Evolutionary conservation across 2,797 vertebrate genomes (phyloP).

Genomic region (Leptoclinus maculatus): DNA sequence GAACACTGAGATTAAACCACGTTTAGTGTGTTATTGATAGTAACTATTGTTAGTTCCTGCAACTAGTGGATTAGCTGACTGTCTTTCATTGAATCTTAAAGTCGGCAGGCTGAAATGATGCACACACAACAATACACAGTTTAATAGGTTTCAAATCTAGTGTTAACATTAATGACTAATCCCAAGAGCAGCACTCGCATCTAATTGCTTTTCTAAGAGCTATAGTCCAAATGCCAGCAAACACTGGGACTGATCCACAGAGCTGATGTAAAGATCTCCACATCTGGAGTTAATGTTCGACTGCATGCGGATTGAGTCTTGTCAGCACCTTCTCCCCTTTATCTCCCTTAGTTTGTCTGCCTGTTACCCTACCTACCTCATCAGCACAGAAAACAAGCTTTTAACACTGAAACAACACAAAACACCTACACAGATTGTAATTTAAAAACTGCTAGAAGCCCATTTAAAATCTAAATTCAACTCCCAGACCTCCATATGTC

Average conservation of each 20-base stretch:
- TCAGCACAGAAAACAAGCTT: constrained; percentile 13
- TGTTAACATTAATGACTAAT: constrained; percentile 29
- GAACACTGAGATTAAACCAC: constrained; percentile 2
- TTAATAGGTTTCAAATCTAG: constrained; percentile 23
- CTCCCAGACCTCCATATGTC: constrained; percentile 63
- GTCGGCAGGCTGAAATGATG: constrained; percentile 11
- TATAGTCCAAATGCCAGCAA: not conserved
- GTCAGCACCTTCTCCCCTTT: constrained; percentile 6
- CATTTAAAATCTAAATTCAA: constrained; percentile 70
- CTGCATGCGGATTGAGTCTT: constrained; percentile 11
- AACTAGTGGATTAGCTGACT: constrained; percentile 68
- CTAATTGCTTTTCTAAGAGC: constrained; percentile 26
- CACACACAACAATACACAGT: constrained; percentile 7
- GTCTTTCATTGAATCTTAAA: constrained; percentile 74
- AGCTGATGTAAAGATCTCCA: constrained; percentile 9
- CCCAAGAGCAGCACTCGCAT: not conserved
- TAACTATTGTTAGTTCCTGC: constrained; percentile 56
- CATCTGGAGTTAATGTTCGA: constrained; percentile 25
- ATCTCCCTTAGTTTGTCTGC: constrained; percentile 9
- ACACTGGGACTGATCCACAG: constrained; percentile 8
- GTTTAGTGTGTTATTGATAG: constrained; percentile 50
- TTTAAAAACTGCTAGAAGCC: constrained; percentile 44
- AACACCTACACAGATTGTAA: constrained; percentile 17
- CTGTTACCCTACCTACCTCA: not conserved
- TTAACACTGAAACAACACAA: constrained; percentile 15